A percentile compares a stretch with the other conserved stretches of the same genome.
Conservation (phyloP, 1,140 invertebrate species). For the Saccostrea glomerata region DNA sequence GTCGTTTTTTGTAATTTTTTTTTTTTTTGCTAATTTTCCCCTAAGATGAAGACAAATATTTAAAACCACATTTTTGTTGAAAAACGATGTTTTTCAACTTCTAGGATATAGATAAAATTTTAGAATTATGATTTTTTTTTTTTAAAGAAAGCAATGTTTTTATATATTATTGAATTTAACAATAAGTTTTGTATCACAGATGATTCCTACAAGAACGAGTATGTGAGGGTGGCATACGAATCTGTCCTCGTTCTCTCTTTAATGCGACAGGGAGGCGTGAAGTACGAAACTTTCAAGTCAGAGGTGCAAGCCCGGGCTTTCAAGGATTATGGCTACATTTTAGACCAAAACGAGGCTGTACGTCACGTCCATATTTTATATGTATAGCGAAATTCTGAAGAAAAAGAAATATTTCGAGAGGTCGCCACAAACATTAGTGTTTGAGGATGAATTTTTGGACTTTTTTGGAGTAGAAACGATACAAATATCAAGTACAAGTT, state of each 20-base stretch:
- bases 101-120: too few relatives aligned
- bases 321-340: conserved; percentile 25
- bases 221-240: conserved; percentile 41
- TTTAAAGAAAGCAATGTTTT: too few relatives aligned
- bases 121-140: too few relatives aligned
- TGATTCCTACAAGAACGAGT: conserved; percentile 36
- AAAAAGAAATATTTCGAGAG: background rate
- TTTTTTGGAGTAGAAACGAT: too few relatives aligned
- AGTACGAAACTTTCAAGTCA: background rate
- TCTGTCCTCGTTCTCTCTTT: conserved; percentile 47
- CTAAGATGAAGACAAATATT: too few relatives aligned
- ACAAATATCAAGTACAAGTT: too few relatives aligned
- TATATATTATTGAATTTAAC: background rate
- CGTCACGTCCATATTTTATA: background rate
- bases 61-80: too few relatives aligned
- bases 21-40: too few relatives aligned
- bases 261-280: background rate
- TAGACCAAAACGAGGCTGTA: conserved; percentile 41
- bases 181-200: background rate
- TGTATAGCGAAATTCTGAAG: background rate
- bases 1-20: too few relatives aligned
- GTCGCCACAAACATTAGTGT: background rate
- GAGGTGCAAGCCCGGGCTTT: conserved; percentile 34
- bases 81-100: too few relatives aligned
- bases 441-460: too few relatives aligned